Evolutionary conservation across 2,113 vertebrate species (phyloP), one percentile per base, ranked within the genome.

Genomic region (Sphaerodactylus townsendi): DNA sequence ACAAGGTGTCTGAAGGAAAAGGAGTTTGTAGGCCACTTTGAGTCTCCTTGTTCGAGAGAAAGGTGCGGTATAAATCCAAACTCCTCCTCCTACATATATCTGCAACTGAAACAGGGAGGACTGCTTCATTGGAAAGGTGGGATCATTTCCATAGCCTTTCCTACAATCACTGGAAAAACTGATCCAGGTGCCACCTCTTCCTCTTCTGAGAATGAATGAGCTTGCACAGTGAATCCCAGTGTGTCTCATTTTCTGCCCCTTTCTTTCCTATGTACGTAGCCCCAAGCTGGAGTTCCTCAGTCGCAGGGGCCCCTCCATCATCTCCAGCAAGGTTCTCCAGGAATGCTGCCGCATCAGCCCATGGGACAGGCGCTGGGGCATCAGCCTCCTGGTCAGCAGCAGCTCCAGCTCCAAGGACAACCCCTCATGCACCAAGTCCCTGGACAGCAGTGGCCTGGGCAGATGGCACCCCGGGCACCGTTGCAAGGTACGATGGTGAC

Each of bases 311-410:
- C 95, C 65, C 91, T 96, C 59, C 95, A 95, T 75, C 95, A 98
- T 91, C 96, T 98, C 94, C 92, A 91, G 78, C 92, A 94, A 17
- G 92, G 95, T 15, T 68, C 88, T 14, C 89, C 89, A 13, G 86
- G 87, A 35, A 96, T 98, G 95, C 93, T 97, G 86, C 92, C 97
- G n/a, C 96, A 97, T 88, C 97, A 97, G 93, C 94, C 96, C 88
- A 97, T 77, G 97, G 97, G 37, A 95, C 90, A 96, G 87, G 85
- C 93, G 74, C 95, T 97, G 92, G 95, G 95, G 23, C 95, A 95
- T 21, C 83, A 84, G 39, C 83, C 83, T 78, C 83, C 83, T 5
- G 83, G 83, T 3, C 83, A 85, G 68, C 95, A 92, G 50, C 95
- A 92, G 77, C 77, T 95, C 50, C 91, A 92, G 96, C 87, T 92